These are phyloP conservation scores for Encarsia formosa DNA, from an alignment of 2,888 invertebrate genomes.

Conservation along the genomic window DNA sequence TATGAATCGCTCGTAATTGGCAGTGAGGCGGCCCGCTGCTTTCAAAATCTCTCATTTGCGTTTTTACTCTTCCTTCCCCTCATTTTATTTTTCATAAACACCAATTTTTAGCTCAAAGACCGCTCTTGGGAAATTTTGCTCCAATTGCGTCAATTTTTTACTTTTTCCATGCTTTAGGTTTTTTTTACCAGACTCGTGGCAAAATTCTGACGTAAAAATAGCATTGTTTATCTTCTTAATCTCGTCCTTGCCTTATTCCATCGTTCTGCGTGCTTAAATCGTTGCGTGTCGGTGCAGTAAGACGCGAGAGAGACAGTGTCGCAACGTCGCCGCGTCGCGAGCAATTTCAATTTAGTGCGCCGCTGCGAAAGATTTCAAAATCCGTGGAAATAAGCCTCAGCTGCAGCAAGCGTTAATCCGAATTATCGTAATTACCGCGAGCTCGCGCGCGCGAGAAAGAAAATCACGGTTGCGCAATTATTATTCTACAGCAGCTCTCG, in stretches of 20 bases:
- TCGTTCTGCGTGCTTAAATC: constrained; percentile 1
- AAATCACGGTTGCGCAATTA: constrained; percentile 1
- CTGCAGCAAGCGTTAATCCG: constrained; percentile 5
- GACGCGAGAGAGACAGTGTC: not conserved
- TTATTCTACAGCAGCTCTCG: too few relatives aligned
- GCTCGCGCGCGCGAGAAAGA: not conserved
- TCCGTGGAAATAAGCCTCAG: constrained; percentile 4
- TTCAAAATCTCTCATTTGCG: constrained; percentile 9
- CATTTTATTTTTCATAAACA: constrained; percentile 18
- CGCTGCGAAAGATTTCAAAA: constrained; percentile 11
- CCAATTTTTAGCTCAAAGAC: constrained; percentile 19
- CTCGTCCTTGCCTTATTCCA: constrained; percentile 7
- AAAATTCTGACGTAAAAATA: constrained; percentile 12
- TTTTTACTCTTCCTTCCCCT: not conserved
- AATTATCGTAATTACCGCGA: constrained; percentile 16
- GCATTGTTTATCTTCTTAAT: constrained; percentile 17
- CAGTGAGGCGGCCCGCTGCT: constrained; percentile 16
- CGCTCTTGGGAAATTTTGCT: constrained; percentile 21
- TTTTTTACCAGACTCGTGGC: constrained; percentile 5
- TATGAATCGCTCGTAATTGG: constrained; percentile 27
- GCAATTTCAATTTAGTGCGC: constrained; percentile 9
- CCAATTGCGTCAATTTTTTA: constrained; percentile 24
- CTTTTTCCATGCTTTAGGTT: constrained; percentile 3
- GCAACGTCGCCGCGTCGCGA: not conserved
- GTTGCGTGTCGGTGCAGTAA: not conserved